Evolutionary conservation across 2,797 vertebrate genomes (phyloP).

Genomic region (Amblyopsis hoosieri): DNA sequence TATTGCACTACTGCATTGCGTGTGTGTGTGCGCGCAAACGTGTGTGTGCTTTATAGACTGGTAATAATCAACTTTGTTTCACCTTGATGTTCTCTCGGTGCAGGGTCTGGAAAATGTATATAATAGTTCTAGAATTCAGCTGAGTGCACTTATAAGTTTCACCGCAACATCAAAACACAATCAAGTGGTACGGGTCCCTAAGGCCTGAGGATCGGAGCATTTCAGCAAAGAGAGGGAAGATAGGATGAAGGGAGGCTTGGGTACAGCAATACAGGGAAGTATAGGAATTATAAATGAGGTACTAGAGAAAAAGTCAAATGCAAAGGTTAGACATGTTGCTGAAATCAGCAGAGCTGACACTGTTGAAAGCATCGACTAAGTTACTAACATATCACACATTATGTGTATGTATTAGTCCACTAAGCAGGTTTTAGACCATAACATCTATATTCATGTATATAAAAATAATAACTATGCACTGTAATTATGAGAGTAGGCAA

Average conservation of each 20-base stretch:
- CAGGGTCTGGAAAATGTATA: slow-evolving; percentile 86
- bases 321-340: no score
- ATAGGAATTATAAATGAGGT: not conserved
- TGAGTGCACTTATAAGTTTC: slow-evolving; percentile 87
- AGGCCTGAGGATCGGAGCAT: slow-evolving; percentile 71
- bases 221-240: slow-evolving; percentile 62
- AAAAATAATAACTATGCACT: not conserved
- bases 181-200: slow-evolving; percentile 82
- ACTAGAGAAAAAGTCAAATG: no score
- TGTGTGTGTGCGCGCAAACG: slow-evolving; percentile 11
- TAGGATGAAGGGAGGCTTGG: slow-evolving; percentile 3
- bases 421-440: no score
- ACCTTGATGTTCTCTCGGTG: not conserved
- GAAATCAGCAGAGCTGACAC: no score
- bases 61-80: slow-evolving; percentile 49
- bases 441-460: no score
- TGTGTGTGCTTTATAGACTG: slow-evolving; percentile 22
- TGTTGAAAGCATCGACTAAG: no score
- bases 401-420: no score
- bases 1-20: no score
- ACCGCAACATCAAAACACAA: slow-evolving; percentile 96
- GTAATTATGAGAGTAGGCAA: no score
- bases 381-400: no score
- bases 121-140: slow-evolving; percentile 87
- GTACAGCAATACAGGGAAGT: slow-evolving; percentile 15